Evolutionary conservation across 2,888 invertebrate species (phyloP).

Genomic region (Archaeoteleia sp.): DNA sequence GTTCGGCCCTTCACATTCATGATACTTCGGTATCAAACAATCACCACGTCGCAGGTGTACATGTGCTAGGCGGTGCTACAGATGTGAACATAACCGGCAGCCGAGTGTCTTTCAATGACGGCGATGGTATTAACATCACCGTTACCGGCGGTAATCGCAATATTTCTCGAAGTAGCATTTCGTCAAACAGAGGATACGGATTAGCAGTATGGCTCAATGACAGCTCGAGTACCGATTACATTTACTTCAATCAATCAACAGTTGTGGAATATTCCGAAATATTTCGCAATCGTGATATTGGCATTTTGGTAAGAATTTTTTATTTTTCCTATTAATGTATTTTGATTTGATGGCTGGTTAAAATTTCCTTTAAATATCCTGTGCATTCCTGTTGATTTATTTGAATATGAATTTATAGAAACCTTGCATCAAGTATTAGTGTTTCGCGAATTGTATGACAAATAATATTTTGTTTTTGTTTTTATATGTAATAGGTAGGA

Average conservation of each 20-base stretch:
- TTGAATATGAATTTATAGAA: too few relatives aligned
- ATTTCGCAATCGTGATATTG: constrained; percentile 90
- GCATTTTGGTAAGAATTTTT: constrained; percentile 79
- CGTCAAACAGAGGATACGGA: constrained; percentile 92
- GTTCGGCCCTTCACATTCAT: constrained; percentile 91
- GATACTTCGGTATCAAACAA: constrained; percentile 89
- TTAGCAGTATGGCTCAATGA: constrained; percentile 93
- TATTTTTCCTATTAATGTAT: constrained; percentile 2
- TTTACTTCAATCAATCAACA: constrained; percentile 89
- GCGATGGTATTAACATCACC: constrained; percentile 96
- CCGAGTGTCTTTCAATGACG: constrained; percentile 91
- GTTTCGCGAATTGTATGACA: too few relatives aligned
- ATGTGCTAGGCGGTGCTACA: constrained; percentile 92
- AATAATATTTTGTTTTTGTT: not conserved
- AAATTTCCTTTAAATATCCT: constrained; percentile 6
- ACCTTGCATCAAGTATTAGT: too few relatives aligned
- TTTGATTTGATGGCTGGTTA: not conserved
- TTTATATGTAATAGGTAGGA: constrained; percentile 81
- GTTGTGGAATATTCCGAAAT: constrained; percentile 91
- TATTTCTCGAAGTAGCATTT: constrained; percentile 89
- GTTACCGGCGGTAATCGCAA: constrained; percentile 96
- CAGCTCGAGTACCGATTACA: constrained; percentile 85
- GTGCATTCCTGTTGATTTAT: not conserved
- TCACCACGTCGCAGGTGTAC: constrained; percentile 92
- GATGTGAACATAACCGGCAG: constrained; percentile 96